These are phyloP conservation scores for Harpagoxenus sublaevis DNA, from an alignment of 2,888 invertebrate species.

Conservation along the genomic window DNA sequence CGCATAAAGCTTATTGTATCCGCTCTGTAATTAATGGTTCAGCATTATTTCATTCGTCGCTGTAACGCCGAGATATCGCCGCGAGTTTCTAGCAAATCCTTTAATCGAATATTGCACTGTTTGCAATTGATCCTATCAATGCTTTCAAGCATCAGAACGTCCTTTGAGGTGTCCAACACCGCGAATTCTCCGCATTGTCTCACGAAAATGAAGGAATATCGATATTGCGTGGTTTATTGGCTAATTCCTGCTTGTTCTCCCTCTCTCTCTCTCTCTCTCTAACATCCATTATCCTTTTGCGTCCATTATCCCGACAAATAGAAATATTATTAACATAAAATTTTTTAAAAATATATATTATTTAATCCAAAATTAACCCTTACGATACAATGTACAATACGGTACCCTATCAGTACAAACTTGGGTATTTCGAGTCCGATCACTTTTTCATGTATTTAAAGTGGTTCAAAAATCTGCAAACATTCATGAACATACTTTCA, in stretches of 20 bases:
- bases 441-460: too few relatives aligned
- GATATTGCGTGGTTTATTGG: conserved; percentile 4
- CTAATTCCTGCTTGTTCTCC: background rate
- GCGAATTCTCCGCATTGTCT: conserved; percentile 19
- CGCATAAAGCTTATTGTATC: background rate
- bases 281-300: background rate
- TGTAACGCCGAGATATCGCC: conserved; percentile 4
- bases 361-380: background rate
- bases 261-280: background rate
- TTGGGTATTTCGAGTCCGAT: too few relatives aligned
- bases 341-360: background rate
- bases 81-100: conserved; percentile 9
- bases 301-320: background rate
- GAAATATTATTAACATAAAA: background rate
- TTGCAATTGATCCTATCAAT: conserved; percentile 29
- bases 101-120: conserved; percentile 20
- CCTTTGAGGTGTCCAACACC: background rate
- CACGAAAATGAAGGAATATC: conserved; percentile 32
- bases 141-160: background rate
- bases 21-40: background rate
- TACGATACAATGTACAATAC: too few relatives aligned
- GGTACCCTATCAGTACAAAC: too few relatives aligned
- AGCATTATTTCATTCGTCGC: background rate
- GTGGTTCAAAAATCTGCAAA: too few relatives aligned
- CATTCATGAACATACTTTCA: too few relatives aligned